Conservation (phyloP, 2,888 invertebrate species). For the Acanthosepion lycidas region DNA sequence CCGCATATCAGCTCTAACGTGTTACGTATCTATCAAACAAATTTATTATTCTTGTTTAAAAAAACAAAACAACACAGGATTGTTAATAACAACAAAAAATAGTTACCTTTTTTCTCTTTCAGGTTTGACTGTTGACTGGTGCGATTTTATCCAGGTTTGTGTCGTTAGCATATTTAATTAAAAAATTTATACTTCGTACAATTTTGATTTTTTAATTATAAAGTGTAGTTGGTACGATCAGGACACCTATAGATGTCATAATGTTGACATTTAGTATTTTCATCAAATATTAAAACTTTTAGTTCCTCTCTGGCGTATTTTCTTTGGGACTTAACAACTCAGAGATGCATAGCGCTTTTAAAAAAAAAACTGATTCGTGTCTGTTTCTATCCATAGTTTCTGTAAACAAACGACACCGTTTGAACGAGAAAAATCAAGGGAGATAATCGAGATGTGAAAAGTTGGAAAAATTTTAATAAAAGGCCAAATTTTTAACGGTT, state of each 20-base stretch:
- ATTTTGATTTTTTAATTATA: too few species aligned
- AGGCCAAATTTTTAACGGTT: neutral
- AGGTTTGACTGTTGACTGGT: too few species aligned
- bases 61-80: too few species aligned
- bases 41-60: too few species aligned
- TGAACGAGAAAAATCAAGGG: constrained; percentile 8
- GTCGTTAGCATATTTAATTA: too few species aligned
- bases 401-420: constrained; percentile 23
- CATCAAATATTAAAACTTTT: neutral
- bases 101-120: too few species aligned
- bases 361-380: neutral
- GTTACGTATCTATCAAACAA: too few species aligned
- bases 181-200: too few species aligned
- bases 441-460: neutral
- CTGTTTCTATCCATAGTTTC: neutral
- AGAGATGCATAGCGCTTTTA: neutral
- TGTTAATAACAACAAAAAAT: too few species aligned
- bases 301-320: neutral
- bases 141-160: too few species aligned
- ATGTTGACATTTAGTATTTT: neutral
- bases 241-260: neutral
- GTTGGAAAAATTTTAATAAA: neutral
- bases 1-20: too few species aligned
- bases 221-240: neutral
- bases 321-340: neutral